phyloP scores from a whole-genome alignment of 2,113 vertebrate genomes.

The Etheostoma cragini region DNA sequence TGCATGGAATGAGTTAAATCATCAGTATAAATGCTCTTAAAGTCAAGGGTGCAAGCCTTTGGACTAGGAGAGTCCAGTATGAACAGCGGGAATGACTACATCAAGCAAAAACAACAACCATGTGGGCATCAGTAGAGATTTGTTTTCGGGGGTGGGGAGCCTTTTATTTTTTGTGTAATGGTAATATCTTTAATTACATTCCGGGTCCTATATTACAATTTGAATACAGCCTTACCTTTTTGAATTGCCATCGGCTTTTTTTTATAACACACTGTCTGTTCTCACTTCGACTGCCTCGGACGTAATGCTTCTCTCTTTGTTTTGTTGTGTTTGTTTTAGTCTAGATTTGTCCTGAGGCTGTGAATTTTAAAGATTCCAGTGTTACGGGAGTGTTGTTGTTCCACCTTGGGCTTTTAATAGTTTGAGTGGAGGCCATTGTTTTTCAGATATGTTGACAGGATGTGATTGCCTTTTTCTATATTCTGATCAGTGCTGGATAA shows the following conservation, averaged over 20 bases:
- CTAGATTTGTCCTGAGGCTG: conserved; percentile 14
- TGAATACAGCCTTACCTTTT: background rate
- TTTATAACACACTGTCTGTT: background rate
- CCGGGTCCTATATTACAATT: background rate
- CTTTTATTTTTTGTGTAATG: background rate
- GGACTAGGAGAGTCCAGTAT: background rate
- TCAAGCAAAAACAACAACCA: too few species aligned
- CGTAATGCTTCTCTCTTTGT: background rate
- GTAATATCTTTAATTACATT: background rate
- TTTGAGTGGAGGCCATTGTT: conserved; percentile 14
- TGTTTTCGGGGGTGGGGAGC: background rate
- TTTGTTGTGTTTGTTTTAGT: background rate
- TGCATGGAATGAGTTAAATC: background rate
- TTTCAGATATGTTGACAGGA: conserved; percentile 4
- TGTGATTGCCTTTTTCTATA: background rate
- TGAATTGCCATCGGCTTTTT: background rate
- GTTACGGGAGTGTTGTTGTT: background rate
- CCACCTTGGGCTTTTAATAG: background rate
- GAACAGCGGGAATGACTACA: background rate
- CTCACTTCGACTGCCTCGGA: background rate
- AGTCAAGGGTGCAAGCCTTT: background rate
- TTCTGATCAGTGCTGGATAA: background rate
- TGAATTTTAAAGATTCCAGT: background rate
- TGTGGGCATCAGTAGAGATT: background rate
- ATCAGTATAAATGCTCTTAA: background rate